Conservation (phyloP, 2,113 vertebrate genomes). For the Hippoglossus stenolepis region DNA sequence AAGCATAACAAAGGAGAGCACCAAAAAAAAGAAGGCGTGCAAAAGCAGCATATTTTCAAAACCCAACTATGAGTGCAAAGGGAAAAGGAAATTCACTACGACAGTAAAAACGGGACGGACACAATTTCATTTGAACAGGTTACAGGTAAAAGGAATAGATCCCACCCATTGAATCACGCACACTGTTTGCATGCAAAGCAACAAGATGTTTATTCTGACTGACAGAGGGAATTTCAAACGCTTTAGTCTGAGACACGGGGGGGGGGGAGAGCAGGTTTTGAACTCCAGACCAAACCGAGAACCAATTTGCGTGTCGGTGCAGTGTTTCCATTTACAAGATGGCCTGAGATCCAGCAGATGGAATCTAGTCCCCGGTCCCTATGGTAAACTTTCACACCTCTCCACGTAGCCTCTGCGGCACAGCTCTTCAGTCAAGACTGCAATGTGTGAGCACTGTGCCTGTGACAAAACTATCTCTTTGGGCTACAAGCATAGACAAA, state of each 20-base stretch:
- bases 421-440: neutral
- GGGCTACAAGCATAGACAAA: neutral
- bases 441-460: slow-evolving; percentile 2
- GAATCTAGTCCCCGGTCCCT: neutral
- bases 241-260: neutral
- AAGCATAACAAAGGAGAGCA: slow-evolving; percentile 50
- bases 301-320: neutral
- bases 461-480: neutral
- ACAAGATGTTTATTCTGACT: neutral
- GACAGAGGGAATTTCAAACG: neutral
- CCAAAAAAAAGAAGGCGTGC: slow-evolving; percentile 8
- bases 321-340: neutral
- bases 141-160: slow-evolving; percentile 9
- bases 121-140: slow-evolving; percentile 11
- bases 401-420: neutral
- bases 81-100: slow-evolving; percentile 33
- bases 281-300: neutral
- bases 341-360: neutral
- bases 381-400: slow-evolving; percentile 24
- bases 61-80: slow-evolving; percentile 16
- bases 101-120: slow-evolving; percentile 17
- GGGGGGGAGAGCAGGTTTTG: too few species aligned
- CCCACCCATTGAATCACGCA: neutral
- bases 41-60: slow-evolving; percentile 11
- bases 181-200: neutral